Percentiles rank a stretch among this genome's conserved stretches.
phyloP scores from a whole-genome alignment of 2,888 invertebrate species.

The Platerodrilus igneus region DNA sequence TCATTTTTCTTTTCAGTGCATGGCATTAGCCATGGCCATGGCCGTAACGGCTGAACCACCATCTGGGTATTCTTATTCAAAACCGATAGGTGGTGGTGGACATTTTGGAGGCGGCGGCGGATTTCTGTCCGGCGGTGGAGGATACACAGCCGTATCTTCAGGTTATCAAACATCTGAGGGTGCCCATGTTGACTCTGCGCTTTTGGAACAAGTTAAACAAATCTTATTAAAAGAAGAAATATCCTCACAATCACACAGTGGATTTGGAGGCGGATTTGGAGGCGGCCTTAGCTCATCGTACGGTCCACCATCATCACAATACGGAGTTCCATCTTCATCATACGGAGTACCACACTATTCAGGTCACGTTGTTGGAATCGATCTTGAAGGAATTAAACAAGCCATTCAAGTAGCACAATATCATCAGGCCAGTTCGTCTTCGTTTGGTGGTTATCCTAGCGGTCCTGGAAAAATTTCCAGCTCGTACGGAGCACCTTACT shows the following conservation, averaged over 20 bases:
- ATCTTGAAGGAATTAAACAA: constrained; percentile 80
- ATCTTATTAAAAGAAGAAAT: constrained; percentile 79
- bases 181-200: constrained; percentile 72
- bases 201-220: constrained; percentile 79
- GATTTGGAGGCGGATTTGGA: constrained; percentile 50
- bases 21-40: constrained; percentile 76
- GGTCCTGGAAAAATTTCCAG: constrained; percentile 55
- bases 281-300: constrained; percentile 51
- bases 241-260: constrained; percentile 53
- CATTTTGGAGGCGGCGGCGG: constrained; percentile 41
- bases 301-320: constrained; percentile 59
- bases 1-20: constrained; percentile 54
- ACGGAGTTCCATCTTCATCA: constrained; percentile 63
- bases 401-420: constrained; percentile 85
- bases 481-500: constrained; percentile 64
- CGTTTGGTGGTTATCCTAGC: constrained; percentile 50
- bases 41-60: constrained; percentile 71
- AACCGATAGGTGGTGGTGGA: constrained; percentile 54
- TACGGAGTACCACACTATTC: constrained; percentile 59
- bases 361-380: constrained; percentile 72
- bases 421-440: constrained; percentile 61
- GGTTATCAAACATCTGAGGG: constrained; percentile 81
- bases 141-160: constrained; percentile 70
- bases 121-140: constrained; percentile 62
- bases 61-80: constrained; percentile 70